phyloP scores from a whole-genome alignment of 2,113 vertebrate species.

The Monarcha castaneiventris region DNA sequence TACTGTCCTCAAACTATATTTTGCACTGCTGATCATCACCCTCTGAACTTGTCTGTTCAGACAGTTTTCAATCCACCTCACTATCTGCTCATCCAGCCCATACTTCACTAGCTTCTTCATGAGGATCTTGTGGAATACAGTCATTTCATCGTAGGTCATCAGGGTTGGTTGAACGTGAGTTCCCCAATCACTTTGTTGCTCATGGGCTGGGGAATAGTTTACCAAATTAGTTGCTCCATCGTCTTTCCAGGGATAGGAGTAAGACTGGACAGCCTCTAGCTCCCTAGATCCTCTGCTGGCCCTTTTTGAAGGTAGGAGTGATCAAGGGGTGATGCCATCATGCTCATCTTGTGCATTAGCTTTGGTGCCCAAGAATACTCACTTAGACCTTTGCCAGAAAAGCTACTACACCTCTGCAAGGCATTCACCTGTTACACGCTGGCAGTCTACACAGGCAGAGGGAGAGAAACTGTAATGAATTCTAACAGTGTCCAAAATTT shows the following conservation, averaged over 20 bases:
- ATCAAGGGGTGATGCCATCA: background rate
- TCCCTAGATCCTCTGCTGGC: background rate
- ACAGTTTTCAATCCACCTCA: background rate
- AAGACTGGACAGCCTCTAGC: background rate
- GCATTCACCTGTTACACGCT: rapidly evolving
- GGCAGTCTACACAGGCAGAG: background rate
- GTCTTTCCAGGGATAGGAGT: background rate
- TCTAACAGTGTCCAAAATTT: background rate
- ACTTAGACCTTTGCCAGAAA: background rate
- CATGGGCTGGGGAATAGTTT: background rate
- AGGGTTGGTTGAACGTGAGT: background rate
- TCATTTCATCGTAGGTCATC: background rate
- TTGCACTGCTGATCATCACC: background rate
- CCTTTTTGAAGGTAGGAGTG: background rate
- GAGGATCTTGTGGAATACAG: background rate
- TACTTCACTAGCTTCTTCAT: background rate
- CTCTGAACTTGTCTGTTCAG: background rate
- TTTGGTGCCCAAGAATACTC: rapidly evolving
- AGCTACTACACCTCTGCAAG: background rate
- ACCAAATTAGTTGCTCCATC: background rate
- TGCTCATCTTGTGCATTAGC: background rate
- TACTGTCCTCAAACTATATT: background rate
- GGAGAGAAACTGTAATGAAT: background rate
- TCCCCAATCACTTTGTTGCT: background rate
- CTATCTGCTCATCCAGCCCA: background rate